phyloP scores from a whole-genome alignment of 2,113 vertebrate species.

The Cynoglossus semilaevis region DNA sequence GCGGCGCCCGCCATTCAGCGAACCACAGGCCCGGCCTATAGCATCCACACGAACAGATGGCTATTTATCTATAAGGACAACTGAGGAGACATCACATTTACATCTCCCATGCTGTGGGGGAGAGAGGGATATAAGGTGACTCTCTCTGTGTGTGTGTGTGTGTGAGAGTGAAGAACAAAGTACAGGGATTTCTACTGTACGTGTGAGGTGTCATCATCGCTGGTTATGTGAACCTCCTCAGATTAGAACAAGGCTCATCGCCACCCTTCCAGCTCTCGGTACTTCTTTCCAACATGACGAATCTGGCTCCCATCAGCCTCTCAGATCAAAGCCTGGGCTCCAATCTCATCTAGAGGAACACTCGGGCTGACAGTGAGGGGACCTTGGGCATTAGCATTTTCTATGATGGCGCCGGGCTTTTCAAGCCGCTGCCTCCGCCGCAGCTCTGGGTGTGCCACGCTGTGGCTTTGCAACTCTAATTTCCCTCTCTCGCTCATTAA shows the following conservation, averaged over 20 bases:
- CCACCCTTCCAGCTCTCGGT: slow-evolving; percentile 44
- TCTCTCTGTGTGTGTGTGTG: background rate
- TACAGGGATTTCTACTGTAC: slow-evolving; percentile 1
- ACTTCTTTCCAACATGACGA: slow-evolving; percentile 54
- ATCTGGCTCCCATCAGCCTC: slow-evolving; percentile 62
- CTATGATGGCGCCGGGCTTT: slow-evolving; percentile 71
- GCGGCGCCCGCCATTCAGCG: slow-evolving; percentile 32
- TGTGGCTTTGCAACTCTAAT: slow-evolving; percentile 75
- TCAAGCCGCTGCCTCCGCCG: slow-evolving; percentile 66
- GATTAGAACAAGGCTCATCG: slow-evolving; percentile 42
- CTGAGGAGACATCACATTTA: slow-evolving; percentile 30
- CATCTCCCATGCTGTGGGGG: slow-evolving; percentile 4
- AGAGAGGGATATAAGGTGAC: slow-evolving; percentile 20
- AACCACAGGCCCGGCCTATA: slow-evolving; percentile 46
- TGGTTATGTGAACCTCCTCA: slow-evolving; percentile 34
- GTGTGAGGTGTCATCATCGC: slow-evolving; percentile 9
- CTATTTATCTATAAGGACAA: slow-evolving; percentile 46
- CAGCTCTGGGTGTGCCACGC: slow-evolving; percentile 64
- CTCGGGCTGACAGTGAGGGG: slow-evolving; percentile 64
- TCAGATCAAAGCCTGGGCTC: slow-evolving; percentile 68
- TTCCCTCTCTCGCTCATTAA: slow-evolving; percentile 75
- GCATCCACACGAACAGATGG: slow-evolving; percentile 64
- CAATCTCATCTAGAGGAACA: slow-evolving; percentile 69
- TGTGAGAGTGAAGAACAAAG: background rate
- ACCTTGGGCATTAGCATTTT: slow-evolving; percentile 72